Base-by-base conservation (phyloP, 2,113 vertebrate genomes). In the Silurus meridionalis region DNA sequence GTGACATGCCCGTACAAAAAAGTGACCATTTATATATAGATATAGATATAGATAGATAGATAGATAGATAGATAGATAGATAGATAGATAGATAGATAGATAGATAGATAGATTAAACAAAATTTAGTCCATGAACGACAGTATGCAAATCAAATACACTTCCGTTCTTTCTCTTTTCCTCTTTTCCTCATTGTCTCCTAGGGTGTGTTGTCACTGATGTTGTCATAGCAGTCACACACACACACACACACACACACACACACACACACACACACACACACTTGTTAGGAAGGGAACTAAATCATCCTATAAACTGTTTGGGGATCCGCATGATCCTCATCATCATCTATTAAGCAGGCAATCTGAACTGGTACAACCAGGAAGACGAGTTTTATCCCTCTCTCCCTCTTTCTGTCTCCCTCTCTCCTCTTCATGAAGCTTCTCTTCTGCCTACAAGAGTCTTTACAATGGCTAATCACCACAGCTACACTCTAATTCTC, bases 281-380 rank as follows among this genome's bases (percentile, higher is more conserved):
- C 74, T 85, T 87, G 92, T 92, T 92, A 91, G 93, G 92, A 94
- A 93, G 92, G 91, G 90, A 93, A 90, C 91, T 91, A 92, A 91
- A 93, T 93, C 92, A 94, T 93, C 92, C 93, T 86, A 48, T 67
- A 21, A 81, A 86, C 69, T 82, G 61, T 83, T 82, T 83, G 52
- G 57, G 57, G 83, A 61, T 82, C 80, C 72, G 67, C 69, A 78
- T 74, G 48, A 82, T 86, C 80, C 71, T 67, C 80, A 61, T 55
- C 71, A 67, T 64, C 71, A 23, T 58, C 74, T 66, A 77, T 85
- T 85, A 77, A 75, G 8, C 66, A n/a, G 67, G 61, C 48, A 82
- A 37, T 77, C 80, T 60, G 8, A 83, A 86, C 83, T 79, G 86
- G 80, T 64, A 11, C 55, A 69, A 87, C 82, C 55, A 66, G 82